Base-by-base conservation (phyloP, 2,888 invertebrate genomes). In the Rhingia rostrata region DNA sequence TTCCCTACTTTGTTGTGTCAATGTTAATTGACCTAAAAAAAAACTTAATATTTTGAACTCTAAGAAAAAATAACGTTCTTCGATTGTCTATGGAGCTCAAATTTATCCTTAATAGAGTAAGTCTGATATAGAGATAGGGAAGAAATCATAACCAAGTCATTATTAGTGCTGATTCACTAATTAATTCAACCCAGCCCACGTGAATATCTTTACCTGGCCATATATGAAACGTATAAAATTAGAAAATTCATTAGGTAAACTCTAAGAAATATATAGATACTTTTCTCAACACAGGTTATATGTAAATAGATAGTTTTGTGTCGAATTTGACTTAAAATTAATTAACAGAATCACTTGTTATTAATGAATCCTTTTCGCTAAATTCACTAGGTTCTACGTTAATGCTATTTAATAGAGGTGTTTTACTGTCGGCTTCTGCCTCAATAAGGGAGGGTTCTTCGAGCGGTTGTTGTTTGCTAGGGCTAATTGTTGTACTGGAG, bases 341-440 rank as follows among this genome's bases (percentile, higher is more conserved):
- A 66, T 74, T 80, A 80, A 84, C 74, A 64, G 70, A 70, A 66
- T 80, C 74, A 74, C 69, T 79, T 67, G 61, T 45, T 67, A 84
- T 84, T 49, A 84, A 54, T 49, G 84, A 84, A 74, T 84, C 84
- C 9, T 75, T 84, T 80, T 84, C 84, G 54, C 80, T 84, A 75
- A 84, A 84, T 60, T 84, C 84, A 56, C 64, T 84, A 41, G 69
- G 69, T 54, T 70, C 70, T 75, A 61, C 64, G 22, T 66, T 80
- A 30, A 75, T 70, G 12, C 64, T 84, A 86, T 89, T 89, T 14
- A 90, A 80, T 30, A 90, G 86, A 37, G 90, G 90, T 49, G 90
- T 90, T 88, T 90, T 90, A 6, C 90, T 88, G 66, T 90, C 90
- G 45, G 74, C 88, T 74, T 90, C 90, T 6, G 86, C 12, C 2